phyloP scores from a whole-genome alignment of 2,888 invertebrate genomes.

The Drosophila macrothrix region DNA sequence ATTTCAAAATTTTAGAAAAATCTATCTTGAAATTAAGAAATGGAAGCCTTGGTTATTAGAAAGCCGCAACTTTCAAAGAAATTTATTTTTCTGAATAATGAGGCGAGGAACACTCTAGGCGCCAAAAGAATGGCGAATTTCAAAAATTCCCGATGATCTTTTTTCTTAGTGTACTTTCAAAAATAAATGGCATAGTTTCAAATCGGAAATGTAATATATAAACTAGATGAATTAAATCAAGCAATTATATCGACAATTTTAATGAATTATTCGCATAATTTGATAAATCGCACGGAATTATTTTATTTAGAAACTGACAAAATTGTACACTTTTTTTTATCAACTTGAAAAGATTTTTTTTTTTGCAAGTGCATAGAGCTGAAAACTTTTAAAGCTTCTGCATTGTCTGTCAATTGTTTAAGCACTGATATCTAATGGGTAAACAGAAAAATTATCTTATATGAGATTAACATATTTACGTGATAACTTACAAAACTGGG shows the following conservation, averaged over 20 bases:
- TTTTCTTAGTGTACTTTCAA: background rate
- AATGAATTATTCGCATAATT: background rate
- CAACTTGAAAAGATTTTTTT: background rate
- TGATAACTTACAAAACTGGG: constrained; percentile 41
- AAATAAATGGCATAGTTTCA: background rate
- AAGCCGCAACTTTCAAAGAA: too few relatives aligned
- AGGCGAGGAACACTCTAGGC: too few relatives aligned
- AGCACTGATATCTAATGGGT: background rate
- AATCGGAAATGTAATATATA: too few relatives aligned
- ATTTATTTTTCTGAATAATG: too few relatives aligned
- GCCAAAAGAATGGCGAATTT: too few relatives aligned
- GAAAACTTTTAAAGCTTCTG: background rate
- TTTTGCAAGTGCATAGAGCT: background rate
- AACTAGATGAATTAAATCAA: background rate
- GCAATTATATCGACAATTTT: background rate
- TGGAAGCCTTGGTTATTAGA: background rate
- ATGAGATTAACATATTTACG: constrained; percentile 8
- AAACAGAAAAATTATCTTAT: background rate
- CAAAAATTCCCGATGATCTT: background rate
- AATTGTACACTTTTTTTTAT: background rate
- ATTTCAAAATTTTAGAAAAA: background rate
- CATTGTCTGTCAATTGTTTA: background rate
- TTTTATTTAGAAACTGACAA: background rate
- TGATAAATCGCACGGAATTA: background rate
- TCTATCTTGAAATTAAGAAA: too few relatives aligned